Conservation (phyloP, 2,113 vertebrate genomes). For the Tragelaphus buxtoni region DNA sequence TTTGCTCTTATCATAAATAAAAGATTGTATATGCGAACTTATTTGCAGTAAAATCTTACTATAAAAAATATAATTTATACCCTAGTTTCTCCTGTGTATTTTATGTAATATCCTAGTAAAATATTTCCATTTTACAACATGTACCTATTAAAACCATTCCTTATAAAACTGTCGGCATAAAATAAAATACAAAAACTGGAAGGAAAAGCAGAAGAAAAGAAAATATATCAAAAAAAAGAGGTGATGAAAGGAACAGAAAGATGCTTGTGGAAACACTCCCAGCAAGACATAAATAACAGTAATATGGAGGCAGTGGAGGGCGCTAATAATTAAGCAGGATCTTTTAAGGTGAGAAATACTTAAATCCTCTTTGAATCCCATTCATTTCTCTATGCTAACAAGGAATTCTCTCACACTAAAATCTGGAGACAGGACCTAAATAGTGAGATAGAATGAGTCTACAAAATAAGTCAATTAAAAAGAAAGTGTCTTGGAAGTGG, state of each 20-base stretch:
- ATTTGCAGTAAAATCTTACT: slow-evolving; percentile 74
- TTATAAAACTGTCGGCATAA: slow-evolving; percentile 73
- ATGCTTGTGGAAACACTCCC: slow-evolving; percentile 41
- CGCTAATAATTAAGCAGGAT: slow-evolving; percentile 54
- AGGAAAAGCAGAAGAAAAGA: slow-evolving; percentile 58
- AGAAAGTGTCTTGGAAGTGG: not conserved
- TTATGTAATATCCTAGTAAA: slow-evolving; percentile 74
- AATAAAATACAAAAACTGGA: slow-evolving; percentile 71
- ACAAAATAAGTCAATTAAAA: slow-evolving; percentile 46
- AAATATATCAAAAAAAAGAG: slow-evolving; percentile 65
- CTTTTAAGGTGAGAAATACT: slow-evolving; percentile 59
- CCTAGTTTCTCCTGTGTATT: slow-evolving; percentile 71
- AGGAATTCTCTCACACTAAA: slow-evolving; percentile 26
- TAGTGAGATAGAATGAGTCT: not conserved
- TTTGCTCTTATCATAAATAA: slow-evolving; percentile 74
- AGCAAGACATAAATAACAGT: slow-evolving; percentile 59
- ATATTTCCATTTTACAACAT: slow-evolving; percentile 74
- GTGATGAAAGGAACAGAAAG: slow-evolving; percentile 54
- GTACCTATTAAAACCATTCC: slow-evolving; percentile 76
- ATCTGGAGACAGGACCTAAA: not conserved
- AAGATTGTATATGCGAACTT: slow-evolving; percentile 71
- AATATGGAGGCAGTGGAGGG: slow-evolving; percentile 28
- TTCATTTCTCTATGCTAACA: slow-evolving; percentile 2
- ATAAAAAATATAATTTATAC: slow-evolving; percentile 74
- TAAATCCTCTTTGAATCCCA: slow-evolving; percentile 43